phyloP scores from a whole-genome alignment of 2,888 invertebrate species.

The Choristoneura rosaceana region DNA sequence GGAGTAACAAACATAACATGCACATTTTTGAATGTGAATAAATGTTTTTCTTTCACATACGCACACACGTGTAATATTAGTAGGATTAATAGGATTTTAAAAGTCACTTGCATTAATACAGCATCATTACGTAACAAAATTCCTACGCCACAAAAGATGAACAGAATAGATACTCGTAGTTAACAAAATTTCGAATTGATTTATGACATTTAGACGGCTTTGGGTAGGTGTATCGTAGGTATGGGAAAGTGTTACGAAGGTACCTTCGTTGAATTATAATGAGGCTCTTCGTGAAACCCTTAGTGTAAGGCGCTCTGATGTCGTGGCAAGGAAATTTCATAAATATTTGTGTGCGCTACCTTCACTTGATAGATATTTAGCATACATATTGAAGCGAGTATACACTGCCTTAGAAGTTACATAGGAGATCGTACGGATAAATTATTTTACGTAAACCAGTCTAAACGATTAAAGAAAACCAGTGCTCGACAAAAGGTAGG shows the following conservation, averaged over 20 bases:
- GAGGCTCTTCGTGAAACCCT: slow-evolving; percentile 31
- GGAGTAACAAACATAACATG: too few species aligned
- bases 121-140: not conserved
- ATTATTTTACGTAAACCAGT: not conserved
- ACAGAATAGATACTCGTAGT: too few species aligned
- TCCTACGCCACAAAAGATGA: too few species aligned
- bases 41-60: too few species aligned
- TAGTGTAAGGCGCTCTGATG: slow-evolving; percentile 11
- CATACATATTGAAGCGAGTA: slow-evolving; percentile 24
- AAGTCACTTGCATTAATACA: slow-evolving; percentile 9
- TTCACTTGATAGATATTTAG: slow-evolving; percentile 21
- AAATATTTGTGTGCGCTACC: slow-evolving; percentile 22
- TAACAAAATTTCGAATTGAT: not conserved
- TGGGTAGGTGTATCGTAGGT: slow-evolving; percentile 3
- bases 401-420: slow-evolving; percentile 2
- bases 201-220: slow-evolving; percentile 5
- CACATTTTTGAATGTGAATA: too few species aligned
- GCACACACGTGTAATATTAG: too few species aligned
- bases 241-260: slow-evolving; percentile 27
- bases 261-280: slow-evolving; percentile 36
- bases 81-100: not conserved
- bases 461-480: not conserved
- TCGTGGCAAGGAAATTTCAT: slow-evolving; percentile 30
- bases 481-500: too few species aligned
- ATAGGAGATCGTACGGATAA: not conserved